Base-by-base conservation (phyloP, 2,888 invertebrate species). In the Hyppa rectilinea region DNA sequence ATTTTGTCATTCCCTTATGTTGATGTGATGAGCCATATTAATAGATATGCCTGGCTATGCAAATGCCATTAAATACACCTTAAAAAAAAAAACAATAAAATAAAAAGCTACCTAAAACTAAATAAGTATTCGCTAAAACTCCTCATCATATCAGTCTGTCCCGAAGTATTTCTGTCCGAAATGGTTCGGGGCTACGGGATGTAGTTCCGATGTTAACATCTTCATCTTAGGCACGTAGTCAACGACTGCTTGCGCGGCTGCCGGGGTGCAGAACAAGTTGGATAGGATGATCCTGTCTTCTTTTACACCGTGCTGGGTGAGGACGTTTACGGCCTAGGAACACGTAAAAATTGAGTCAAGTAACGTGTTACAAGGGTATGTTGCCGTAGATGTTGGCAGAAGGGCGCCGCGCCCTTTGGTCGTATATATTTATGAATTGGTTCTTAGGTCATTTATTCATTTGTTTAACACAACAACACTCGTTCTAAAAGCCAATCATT, bases 151-250 rank as follows among this genome's bases (percentile, higher is more conserved):
- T 95, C 93, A 99, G 96, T 99, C 99, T 69, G 99, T 99, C 83
- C 99, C 99, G 96, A 99, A 99, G 95, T 99, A 99, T 93, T 99
- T 99, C 94, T 98, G 98, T 63, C 99, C 99, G 94, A 99, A 99
- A 94, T 99, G 99, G 95, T 99, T 99, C 12, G 99, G 99, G 12
- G 99, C 99, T 4, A 99, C 98, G 0, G 98, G 98, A 92, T 99
- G 98, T 36, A 99, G 97, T 93, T 99, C 99, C 0, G 99, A 99
- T 0, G 99, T 99, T 70, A 99, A 96, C 85, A 99, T 99, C 92
- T 98, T 99, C 97, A 99, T 97, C 96, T 97, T 96, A 29, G 99
- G 99, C 89, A 98, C 99, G 71, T 98, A 97, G 86, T 97, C 97
- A 45, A 98, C 97, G 31, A 99, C 97, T 7, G 98, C 98, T 87